These are phyloP conservation scores for Nomada ferruginata DNA, from an alignment of 2,888 invertebrate species.

Conservation along the genomic window DNA sequence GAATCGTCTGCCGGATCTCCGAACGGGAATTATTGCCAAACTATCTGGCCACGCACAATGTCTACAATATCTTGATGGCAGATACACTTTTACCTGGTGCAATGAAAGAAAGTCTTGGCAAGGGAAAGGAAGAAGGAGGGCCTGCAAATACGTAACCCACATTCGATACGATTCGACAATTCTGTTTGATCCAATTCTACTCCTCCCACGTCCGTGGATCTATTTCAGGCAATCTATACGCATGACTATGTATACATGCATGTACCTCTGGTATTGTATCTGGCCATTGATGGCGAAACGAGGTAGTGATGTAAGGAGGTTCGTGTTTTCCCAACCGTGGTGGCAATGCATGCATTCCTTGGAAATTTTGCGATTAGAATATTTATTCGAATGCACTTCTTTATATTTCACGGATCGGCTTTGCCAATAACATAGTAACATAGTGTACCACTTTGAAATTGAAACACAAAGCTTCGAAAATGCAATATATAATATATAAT, in stretches of 20 bases:
- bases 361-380: background rate
- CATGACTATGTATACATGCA: background rate
- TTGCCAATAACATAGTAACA: no score
- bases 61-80: slow-evolving; percentile 23
- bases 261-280: slow-evolving; percentile 23
- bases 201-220: background rate
- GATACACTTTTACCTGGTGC: slow-evolving; percentile 62
- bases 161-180: slow-evolving; percentile 54
- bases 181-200: slow-evolving; percentile 25
- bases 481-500: no score
- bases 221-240: slow-evolving; percentile 22
- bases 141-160: slow-evolving; percentile 42
- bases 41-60: slow-evolving; percentile 57
- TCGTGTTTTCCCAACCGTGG: background rate
- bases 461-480: no score
- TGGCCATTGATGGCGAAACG: slow-evolving; percentile 16
- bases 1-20: slow-evolving; percentile 46
- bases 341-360: background rate
- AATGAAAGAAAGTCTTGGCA: slow-evolving; percentile 57
- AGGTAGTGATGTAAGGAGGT: background rate
- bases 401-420: no score
- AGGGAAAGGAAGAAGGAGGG: slow-evolving; percentile 57
- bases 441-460: no score
- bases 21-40: slow-evolving; percentile 66
- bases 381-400: no score